Evolutionary conservation across 1,140 invertebrate species (phyloP), one percentile per base, ranked within the genome.

Genomic region (Drosophila nikananu): DNA sequence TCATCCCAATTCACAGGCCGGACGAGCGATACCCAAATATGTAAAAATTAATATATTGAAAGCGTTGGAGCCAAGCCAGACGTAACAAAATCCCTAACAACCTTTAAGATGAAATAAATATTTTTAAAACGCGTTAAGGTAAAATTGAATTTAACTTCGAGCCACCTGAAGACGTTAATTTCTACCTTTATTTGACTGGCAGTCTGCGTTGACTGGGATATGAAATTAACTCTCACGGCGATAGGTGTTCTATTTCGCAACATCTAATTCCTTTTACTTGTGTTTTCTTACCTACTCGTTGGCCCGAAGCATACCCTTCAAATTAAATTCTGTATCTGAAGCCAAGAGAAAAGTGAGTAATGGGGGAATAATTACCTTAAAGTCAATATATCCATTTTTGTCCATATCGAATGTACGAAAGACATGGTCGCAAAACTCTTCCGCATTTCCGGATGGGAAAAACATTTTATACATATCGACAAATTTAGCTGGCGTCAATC

Each of bases 381-480:
- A 98, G 93, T 99, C 98, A 93, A 99, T 99, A 94, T 98, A 99
- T 76, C 98, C 99, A 94, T 99, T 99, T 94, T 99, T 98, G 94
- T 99, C 99, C 96, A 98, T 98, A 93, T 99, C 98, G 94, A 99
- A 99, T 94, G 99, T 99, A 83, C 99, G 96, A 94, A 99, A 99
- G 17, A 99, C 98, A 93, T 99, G 99, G 92, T 99, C 98, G 93
- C 99, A 99, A 94, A 99, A 99, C 94, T 99, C 98, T 93, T 99
- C 98, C 23, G 99, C 99, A 92, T 99, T 98, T 60, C 99, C 98
- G 89, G 97, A 98, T 13, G 99, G 98, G 94, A 99, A 99, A 95
- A 99, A 98, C 97, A 98, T 98, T 95, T 98, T 99, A 95, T 99
- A 99, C 96, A 99, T 99, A 94, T 99, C 98, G 89, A 99, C 98